A percentile compares a stretch with the other conserved stretches of the same genome.
Evolutionary conservation across 1,140 invertebrate species (phyloP).

Genomic region (Leptinotarsa defecta): DNA sequence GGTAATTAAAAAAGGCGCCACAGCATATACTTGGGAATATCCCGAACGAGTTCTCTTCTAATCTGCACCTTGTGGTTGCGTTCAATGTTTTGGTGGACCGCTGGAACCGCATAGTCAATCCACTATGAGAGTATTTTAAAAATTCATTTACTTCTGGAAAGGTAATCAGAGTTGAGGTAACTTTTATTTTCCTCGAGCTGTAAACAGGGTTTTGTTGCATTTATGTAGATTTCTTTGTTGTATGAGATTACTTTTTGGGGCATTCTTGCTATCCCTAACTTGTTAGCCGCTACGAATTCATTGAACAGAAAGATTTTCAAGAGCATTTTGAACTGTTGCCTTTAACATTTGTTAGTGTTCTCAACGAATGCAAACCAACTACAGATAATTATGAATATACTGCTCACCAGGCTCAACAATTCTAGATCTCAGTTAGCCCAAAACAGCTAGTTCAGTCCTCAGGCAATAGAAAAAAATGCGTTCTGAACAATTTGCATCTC

Average conservation of each 20-base stretch:
- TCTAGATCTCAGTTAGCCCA: too few species aligned
- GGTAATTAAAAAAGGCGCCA: conserved; percentile 46
- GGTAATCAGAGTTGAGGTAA: conserved; percentile 44
- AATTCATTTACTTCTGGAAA: conserved; percentile 47
- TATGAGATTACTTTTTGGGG: conserved; percentile 42
- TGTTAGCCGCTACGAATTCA: conserved; percentile 37
- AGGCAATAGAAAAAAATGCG: too few species aligned
- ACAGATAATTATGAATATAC: too few species aligned
- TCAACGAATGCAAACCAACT: too few species aligned
- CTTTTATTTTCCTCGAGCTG: conserved; percentile 45
- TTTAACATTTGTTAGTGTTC: too few species aligned
- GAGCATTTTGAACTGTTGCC: too few species aligned
- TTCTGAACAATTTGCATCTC: too few species aligned
- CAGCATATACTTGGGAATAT: conserved; percentile 25
- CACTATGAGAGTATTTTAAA: conserved; percentile 39
- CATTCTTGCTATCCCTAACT: conserved; percentile 21
- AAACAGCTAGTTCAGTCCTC: too few species aligned
- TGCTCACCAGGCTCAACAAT: too few species aligned
- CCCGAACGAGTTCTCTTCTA: conserved; percentile 15
- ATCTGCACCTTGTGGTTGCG: too few species aligned
- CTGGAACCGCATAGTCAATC: conserved; percentile 30
- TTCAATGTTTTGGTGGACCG: conserved; percentile 22
- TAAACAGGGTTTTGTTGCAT: conserved; percentile 39
- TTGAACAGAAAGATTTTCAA: conserved; percentile 1
- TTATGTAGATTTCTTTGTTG: conserved; percentile 34